Base-by-base conservation (phyloP, 2,113 vertebrate species). In the Theristicus caerulescens region DNA sequence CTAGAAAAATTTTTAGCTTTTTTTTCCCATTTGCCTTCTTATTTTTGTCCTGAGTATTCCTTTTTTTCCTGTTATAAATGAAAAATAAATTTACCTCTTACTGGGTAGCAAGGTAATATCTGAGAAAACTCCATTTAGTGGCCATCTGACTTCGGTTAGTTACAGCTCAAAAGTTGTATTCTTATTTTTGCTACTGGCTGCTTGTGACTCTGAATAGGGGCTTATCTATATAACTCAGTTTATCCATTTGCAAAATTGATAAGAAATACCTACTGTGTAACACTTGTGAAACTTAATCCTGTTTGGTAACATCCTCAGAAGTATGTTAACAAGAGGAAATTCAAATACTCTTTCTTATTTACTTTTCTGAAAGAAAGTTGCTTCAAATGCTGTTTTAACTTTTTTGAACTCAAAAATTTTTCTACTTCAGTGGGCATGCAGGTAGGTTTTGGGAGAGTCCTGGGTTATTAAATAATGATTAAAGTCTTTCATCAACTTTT, bases 351-450 rank as follows among this genome's bases (percentile, higher is more conserved):
- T 72, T 47, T 34, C 13, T 82, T 54, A 6, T 9, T 77, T 69
- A 46, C 10, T 77, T 69, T 54, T 52, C 64, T 83, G 38, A 54
- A 21, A 54, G 6, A 52, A 94, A 52, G 29, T 42, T 88, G 26
- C 27, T 87, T 89, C 58, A 81, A 66, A 71, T 71, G 29, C 17
- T 36, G 2, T 44, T 73, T 71, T 62, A 61, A 40, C 38, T 67
- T 94, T 93, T 94, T 87, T 66, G 40, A 94, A 88, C 17, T 84
- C 86, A 78, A 16, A 21, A 6, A n/a, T 77, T 94, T 96, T 94
- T 91, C 83, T 89, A 4, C 51, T 81, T 69, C 57, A 44, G 34
- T 47, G 69, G 77, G 9, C 18, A 9, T 74, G 31, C 13, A 70
- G n/a, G 47, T 47, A 69, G n/a, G 14, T 49, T 83, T 95, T 9